These are phyloP conservation scores for Cygnus atratus DNA, from an alignment of 2,113 vertebrate genomes.

Conservation along the genomic window DNA sequence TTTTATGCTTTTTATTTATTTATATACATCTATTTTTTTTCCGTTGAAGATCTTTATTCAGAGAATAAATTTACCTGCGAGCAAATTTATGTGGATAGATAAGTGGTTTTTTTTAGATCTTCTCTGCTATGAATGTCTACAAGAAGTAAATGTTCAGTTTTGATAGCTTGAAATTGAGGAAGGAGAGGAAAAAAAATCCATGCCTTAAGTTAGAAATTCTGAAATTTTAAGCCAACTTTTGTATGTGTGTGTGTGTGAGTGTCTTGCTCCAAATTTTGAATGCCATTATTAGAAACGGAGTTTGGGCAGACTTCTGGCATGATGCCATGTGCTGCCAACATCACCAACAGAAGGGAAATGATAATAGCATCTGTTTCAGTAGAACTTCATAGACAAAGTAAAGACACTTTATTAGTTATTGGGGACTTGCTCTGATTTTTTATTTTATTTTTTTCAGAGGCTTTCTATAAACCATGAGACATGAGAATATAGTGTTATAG, in stretches of 20 bases:
- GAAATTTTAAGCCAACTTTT: background rate
- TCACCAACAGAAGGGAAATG: background rate
- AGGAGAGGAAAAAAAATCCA: background rate
- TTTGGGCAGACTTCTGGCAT: background rate
- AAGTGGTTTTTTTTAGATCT: background rate
- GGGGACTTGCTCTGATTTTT: background rate
- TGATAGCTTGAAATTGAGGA: background rate
- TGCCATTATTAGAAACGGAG: background rate
- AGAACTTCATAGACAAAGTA: background rate
- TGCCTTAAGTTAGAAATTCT: background rate
- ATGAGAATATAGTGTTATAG: background rate
- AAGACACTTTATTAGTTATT: background rate
- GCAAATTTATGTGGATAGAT: background rate
- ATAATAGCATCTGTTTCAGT: background rate
- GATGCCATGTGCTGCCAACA: background rate
- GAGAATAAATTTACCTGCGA: background rate
- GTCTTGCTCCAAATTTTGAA: background rate
- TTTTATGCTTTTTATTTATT: background rate
- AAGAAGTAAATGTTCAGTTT: background rate
- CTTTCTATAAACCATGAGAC: background rate
- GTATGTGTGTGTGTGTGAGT: background rate
- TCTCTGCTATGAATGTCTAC: background rate
- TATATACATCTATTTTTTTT: too few relatives aligned
- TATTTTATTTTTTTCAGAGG: background rate
- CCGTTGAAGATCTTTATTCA: background rate